Conservation (phyloP, 2,888 invertebrate genomes). For the Spodoptera picta region DNA sequence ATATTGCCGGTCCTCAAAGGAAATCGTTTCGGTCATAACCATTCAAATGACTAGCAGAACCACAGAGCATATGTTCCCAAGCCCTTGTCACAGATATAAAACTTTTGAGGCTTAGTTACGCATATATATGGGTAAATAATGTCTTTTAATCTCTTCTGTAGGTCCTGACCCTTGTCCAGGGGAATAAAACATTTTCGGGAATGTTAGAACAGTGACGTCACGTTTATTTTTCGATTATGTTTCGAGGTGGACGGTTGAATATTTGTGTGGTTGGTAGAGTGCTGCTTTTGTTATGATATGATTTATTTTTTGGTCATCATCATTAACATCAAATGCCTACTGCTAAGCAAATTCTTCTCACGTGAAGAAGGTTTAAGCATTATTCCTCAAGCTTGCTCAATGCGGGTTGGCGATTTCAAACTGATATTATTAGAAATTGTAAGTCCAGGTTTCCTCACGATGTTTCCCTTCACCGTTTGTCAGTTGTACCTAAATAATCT, state of each 20-base stretch:
- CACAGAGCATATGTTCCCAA: conserved; percentile 68
- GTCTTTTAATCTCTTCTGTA: conserved; percentile 83
- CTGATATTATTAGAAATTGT: too few relatives aligned
- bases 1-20: conserved; percentile 43
- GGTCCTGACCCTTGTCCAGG: conserved; percentile 77
- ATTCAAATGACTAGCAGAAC: conserved; percentile 66
- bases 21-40: conserved; percentile 63
- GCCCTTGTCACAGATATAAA: conserved; percentile 84
- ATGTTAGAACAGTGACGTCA: conserved; percentile 73
- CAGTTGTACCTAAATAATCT: too few relatives aligned
- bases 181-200: conserved; percentile 75
- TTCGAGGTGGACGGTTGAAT: conserved; percentile 65
- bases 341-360: too few relatives aligned
- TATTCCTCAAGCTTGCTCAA: too few relatives aligned
- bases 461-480: too few relatives aligned
- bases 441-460: too few relatives aligned
- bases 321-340: too few relatives aligned
- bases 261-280: conserved; percentile 26
- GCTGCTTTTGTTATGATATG: too few relatives aligned
- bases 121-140: conserved; percentile 81
- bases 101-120: conserved; percentile 77
- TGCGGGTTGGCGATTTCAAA: too few relatives aligned
- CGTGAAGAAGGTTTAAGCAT: too few relatives aligned
- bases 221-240: conserved; percentile 82
- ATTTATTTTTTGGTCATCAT: too few relatives aligned